Conservation (phyloP, 2,113 vertebrate species). For the Catagonus wagneri region DNA sequence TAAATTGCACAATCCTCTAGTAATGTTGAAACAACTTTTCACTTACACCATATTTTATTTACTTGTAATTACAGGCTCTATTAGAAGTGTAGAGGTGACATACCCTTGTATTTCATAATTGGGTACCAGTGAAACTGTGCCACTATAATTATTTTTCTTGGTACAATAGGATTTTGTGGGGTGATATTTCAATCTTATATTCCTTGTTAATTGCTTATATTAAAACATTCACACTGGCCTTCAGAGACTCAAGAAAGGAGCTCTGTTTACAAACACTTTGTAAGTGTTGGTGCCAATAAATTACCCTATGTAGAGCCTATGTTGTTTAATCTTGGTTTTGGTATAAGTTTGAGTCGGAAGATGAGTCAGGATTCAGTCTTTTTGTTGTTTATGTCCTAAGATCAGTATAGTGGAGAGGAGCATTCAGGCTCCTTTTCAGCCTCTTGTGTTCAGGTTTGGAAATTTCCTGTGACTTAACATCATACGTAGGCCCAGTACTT, state of each 20-base stretch:
- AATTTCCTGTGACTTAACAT: background rate
- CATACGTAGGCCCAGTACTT: background rate
- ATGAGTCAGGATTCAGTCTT: conserved; percentile 13
- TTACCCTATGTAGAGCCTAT: background rate
- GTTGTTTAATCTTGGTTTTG: conserved; percentile 9
- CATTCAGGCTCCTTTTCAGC: background rate
- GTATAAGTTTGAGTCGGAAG: conserved; percentile 41
- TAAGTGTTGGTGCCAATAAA: conserved; percentile 24
- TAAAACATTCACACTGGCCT: background rate
- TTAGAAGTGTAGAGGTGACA: conserved; percentile 68
- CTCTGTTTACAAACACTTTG: conserved; percentile 50
- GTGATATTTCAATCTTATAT: conserved; percentile 51
- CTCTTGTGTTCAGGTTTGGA: conserved; percentile 17
- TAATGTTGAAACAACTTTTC: conserved; percentile 74
- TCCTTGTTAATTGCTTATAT: conserved; percentile 44
- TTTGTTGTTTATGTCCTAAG: background rate
- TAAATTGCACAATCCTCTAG: conserved; percentile 71
- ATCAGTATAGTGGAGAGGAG: background rate
- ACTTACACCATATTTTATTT: conserved; percentile 77
- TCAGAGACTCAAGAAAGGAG: conserved; percentile 55
- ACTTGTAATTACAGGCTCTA: conserved; percentile 71
- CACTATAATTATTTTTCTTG: conserved; percentile 74
- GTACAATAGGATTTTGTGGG: conserved; percentile 62
- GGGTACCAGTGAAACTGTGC: conserved; percentile 64
- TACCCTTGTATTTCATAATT: conserved; percentile 73